Percentiles rank a stretch among this genome's conserved stretches.
These are phyloP conservation scores for Colaptes auratus DNA, from an alignment of 2,113 vertebrate genomes.

Conservation along the genomic window DNA sequence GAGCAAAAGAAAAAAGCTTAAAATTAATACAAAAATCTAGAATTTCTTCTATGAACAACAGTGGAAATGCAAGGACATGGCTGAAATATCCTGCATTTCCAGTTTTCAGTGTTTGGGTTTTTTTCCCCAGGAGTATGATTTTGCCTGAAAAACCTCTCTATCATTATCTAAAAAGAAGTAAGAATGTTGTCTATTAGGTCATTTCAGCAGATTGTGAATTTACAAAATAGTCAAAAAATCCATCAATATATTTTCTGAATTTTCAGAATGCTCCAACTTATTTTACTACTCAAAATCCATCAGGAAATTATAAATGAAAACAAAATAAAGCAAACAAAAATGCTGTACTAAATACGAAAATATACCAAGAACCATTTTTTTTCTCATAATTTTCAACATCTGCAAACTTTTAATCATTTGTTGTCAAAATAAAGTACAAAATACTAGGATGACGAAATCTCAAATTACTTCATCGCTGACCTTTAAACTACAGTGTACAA, in stretches of 20 bases:
- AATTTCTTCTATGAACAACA: neutral
- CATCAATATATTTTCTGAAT: neutral
- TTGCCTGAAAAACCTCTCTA: neutral
- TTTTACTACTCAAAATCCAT: neutral
- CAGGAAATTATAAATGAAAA: neutral
- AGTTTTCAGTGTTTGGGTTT: neutral
- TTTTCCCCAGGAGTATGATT: neutral
- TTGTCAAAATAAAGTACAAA: neutral
- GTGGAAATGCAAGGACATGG: neutral
- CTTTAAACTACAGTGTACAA: conserved; percentile 15
- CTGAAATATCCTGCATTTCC: neutral
- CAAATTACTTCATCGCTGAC: conserved; percentile 19
- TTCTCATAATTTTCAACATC: neutral
- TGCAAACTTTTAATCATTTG: neutral
- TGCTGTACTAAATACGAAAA: neutral
- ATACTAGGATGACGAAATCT: neutral
- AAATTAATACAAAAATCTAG: neutral
- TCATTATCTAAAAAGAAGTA: neutral
- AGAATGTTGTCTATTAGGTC: neutral
- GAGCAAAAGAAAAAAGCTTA: neutral
- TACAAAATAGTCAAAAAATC: neutral
- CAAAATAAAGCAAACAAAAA: neutral
- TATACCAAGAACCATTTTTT: neutral
- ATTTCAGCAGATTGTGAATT: neutral
- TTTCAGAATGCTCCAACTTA: neutral